A percentile compares a stretch with the other conserved stretches of the same genome.
These are phyloP conservation scores for Bothrops jararaca DNA, from an alignment of 2,113 vertebrate genomes.

Conservation along the genomic window DNA sequence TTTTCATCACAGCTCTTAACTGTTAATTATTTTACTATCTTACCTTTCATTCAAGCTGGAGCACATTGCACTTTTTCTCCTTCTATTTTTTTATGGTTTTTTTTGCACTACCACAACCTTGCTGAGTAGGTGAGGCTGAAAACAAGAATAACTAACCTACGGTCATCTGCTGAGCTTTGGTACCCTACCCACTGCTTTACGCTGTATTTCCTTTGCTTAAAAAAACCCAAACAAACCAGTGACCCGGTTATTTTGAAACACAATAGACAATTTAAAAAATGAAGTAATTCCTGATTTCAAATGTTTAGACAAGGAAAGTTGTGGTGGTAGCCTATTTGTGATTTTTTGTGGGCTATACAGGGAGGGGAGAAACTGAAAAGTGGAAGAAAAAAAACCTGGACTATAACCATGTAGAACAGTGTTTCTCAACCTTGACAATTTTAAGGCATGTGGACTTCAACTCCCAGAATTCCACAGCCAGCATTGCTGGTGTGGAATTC, in stretches of 20 bases:
- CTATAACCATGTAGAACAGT: background rate
- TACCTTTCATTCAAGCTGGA: background rate
- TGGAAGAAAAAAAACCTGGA: background rate
- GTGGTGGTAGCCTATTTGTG: background rate
- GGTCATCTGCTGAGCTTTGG: background rate
- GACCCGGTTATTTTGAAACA: background rate
- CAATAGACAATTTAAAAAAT: background rate
- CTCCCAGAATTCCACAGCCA: too few relatives aligned
- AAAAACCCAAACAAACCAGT: background rate
- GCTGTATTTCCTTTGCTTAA: background rate
- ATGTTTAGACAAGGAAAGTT: background rate
- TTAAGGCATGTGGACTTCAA: too few relatives aligned
- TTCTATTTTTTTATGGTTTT: background rate
- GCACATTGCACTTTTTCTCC: background rate
- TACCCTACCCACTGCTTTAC: background rate
- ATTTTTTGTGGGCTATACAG: background rate
- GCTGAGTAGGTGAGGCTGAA: background rate
- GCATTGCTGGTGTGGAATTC: too few relatives aligned
- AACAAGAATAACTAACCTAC: background rate
- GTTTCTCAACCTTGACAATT: too few relatives aligned
- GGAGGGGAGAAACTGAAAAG: background rate
- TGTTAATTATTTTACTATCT: background rate
- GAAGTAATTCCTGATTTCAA: background rate
- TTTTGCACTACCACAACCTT: background rate
- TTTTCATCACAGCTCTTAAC: background rate